Evolutionary conservation across 2,888 invertebrate genomes (phyloP), one percentile per base, ranked within the genome.

Genomic region (Acleris emargana): DNA sequence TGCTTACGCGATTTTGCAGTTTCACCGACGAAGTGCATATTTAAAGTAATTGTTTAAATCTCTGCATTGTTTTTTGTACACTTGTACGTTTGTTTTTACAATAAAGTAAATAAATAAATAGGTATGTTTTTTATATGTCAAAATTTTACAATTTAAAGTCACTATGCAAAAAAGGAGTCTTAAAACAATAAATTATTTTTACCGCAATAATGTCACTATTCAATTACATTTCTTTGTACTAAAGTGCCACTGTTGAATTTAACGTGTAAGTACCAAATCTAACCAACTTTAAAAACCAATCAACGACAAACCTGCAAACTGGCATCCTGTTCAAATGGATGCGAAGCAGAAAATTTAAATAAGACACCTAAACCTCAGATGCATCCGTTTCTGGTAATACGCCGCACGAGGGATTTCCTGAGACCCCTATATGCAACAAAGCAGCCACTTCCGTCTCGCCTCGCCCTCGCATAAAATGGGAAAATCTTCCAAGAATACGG

Each of bases 371-470:
- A 66, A 57, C 57, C 45, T 45, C 57, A 38, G 57, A 51, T 64
- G 64, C 64, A 64, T 55, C 55, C 59, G 64, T 66, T 67, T 58
- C 59, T 57, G 25, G 80, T 79, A 80, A 80, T 76, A 72, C 78
- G 74, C 74, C 77, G 73, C 81, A 77, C 81, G 76, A 79, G 76
- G 78, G 79, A 84, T 83, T 79, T 81, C 75, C 79, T 75, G 75
- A 71, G 75, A 71, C 71, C 72, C 69, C 70, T 71, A 71, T 70
- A 69, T 69, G 72, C 78, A 78, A 82, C 81, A 82, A 83, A 84
- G 80, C 80, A 81, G 81, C 83, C 86, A 87, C 87, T 88, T 84
- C 83, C 77, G 71, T 68, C 73, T 76, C 81, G 78, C 81, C 81
- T 78, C 77, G 75, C 76, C 79, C 79, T 81, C 78, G 80, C 81